These are phyloP conservation scores for Bovichtus variegatus DNA, from an alignment of 2,797 vertebrate genomes.

Conservation along the genomic window DNA sequence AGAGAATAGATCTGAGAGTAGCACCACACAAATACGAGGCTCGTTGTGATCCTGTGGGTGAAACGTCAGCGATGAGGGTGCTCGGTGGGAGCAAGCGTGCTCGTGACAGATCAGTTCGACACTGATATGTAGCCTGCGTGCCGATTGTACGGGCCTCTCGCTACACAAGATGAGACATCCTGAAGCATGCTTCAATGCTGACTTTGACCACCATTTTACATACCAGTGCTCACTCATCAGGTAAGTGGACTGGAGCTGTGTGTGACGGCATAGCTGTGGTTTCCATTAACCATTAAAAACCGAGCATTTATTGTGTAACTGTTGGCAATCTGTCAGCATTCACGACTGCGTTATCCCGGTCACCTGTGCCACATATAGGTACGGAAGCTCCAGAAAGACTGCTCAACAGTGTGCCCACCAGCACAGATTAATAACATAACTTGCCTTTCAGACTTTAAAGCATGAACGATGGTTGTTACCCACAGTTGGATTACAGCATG, in stretches of 20 bases:
- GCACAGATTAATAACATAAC: background rate
- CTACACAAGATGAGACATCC: background rate
- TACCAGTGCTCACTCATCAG: background rate
- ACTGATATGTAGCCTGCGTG: background rate
- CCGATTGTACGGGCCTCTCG: background rate
- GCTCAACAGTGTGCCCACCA: background rate
- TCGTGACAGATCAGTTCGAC: background rate
- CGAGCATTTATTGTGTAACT: background rate
- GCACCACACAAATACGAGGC: background rate
- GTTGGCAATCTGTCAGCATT: background rate
- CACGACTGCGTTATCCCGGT: background rate
- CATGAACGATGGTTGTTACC: constrained; percentile 30
- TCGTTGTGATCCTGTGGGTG: background rate
- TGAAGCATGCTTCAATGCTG: background rate
- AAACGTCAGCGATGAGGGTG: background rate
- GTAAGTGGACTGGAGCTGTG: background rate
- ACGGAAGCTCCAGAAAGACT: background rate
- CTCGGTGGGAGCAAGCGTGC: background rate
- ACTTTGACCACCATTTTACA: background rate
- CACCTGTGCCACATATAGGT: background rate
- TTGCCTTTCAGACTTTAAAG: constrained; percentile 23
- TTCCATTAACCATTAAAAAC: background rate
- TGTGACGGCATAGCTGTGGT: background rate
- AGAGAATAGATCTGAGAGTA: accelerated
- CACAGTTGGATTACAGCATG: constrained; percentile 27